Conservation (phyloP, 1,140 invertebrate species). For the Teleogryllus occipitalis region DNA sequence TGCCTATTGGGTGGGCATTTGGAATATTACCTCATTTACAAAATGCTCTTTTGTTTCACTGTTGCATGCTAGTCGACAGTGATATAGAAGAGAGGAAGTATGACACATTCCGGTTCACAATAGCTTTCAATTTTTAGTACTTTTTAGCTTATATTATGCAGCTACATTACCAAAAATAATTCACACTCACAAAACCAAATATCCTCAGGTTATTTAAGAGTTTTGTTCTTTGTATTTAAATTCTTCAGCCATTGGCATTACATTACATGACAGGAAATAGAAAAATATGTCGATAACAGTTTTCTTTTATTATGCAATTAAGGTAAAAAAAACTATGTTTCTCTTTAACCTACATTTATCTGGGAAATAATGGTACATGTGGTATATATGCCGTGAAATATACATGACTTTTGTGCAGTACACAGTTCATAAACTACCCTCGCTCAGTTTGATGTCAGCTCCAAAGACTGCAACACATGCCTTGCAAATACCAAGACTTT, state of each 20-base stretch:
- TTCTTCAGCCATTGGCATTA: background rate
- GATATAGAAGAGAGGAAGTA: conserved; percentile 8
- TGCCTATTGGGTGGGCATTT: conserved; percentile 11
- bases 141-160: conserved; percentile 6
- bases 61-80: background rate
- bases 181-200: conserved; percentile 10
- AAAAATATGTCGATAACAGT: background rate
- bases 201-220: conserved; percentile 11
- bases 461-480: background rate
- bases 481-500: background rate
- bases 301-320: background rate
- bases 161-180: conserved; percentile 12
- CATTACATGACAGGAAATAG: background rate
- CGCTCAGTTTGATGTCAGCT: background rate
- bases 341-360: background rate
- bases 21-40: conserved; percentile 6
- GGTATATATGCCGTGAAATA: background rate
- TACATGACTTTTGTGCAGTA: background rate
- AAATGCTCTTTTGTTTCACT: background rate
- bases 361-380: background rate
- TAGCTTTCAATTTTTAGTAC: conserved; percentile 11
- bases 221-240: background rate
- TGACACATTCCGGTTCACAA: conserved; percentile 15
- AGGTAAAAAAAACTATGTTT: background rate
- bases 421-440: background rate